Evolutionary conservation across 2,113 vertebrate species (phyloP).

Genomic region (Macroglossus sobrinus): DNA sequence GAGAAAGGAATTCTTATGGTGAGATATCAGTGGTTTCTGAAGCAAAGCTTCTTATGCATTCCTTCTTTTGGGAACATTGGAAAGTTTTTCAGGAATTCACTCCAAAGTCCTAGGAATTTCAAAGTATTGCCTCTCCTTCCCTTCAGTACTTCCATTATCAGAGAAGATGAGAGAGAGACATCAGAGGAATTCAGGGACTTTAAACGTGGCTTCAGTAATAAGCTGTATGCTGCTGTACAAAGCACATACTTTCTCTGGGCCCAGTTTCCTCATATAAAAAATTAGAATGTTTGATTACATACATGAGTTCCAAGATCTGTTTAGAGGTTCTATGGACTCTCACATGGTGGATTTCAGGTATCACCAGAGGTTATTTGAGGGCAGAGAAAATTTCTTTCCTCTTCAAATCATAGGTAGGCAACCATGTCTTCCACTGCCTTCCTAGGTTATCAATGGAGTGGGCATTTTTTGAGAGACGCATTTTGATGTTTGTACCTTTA

Average conservation of each 20-base stretch:
- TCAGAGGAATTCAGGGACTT: neutral
- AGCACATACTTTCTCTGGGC: neutral
- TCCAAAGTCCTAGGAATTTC: neutral
- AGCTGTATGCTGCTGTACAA: neutral
- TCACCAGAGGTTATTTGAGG: neutral
- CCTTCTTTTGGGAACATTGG: neutral
- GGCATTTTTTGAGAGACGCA: neutral
- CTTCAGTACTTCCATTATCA: neutral
- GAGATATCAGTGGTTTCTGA: neutral
- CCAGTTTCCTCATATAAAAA: neutral
- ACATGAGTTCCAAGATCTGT: neutral
- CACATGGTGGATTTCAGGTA: neutral
- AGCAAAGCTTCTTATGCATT: neutral
- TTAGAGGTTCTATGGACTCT: neutral
- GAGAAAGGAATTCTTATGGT: neutral
- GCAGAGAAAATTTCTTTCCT: neutral
- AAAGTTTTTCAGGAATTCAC: neutral
- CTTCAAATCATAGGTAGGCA: neutral
- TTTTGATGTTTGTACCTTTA: neutral
- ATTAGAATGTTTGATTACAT: neutral
- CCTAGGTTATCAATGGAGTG: neutral
- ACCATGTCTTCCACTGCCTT: too few relatives aligned
- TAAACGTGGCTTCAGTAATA: neutral
- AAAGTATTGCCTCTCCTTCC: neutral
- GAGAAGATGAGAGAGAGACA: neutral